Evolutionary conservation across 1,140 invertebrate species (phyloP).

Genomic region (Listronotus oregonensis): DNA sequence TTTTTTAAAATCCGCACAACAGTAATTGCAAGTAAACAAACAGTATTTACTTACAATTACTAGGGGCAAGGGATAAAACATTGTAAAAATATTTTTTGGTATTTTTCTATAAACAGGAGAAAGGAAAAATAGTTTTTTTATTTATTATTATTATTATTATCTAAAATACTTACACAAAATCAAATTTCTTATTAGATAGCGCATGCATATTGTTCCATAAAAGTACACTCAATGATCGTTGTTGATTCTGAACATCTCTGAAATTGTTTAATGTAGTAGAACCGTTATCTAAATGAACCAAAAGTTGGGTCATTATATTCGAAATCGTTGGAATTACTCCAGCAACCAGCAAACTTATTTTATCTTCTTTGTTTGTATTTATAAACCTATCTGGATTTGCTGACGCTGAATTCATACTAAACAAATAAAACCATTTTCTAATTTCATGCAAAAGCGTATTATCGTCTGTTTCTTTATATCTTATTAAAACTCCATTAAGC

Average conservation of each 20-base stretch:
- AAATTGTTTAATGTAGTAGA: constrained; percentile 42
- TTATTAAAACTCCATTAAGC: constrained; percentile 25
- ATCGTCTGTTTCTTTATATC: constrained; percentile 33
- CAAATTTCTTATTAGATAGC: constrained; percentile 42
- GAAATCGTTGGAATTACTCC: constrained; percentile 13
- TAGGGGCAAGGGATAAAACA: too few relatives aligned
- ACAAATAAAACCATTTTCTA: constrained; percentile 26
- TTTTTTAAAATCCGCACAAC: too few relatives aligned
- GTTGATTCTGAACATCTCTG: constrained; percentile 40
- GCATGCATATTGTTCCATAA: constrained; percentile 50
- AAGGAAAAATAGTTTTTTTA: too few relatives aligned
- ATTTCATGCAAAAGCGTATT: constrained; percentile 36
- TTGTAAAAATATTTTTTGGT: too few relatives aligned
- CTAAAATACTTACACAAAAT: constrained; percentile 44
- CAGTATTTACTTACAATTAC: too few relatives aligned
- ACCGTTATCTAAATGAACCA: constrained; percentile 29
- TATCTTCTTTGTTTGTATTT: constrained; percentile 12
- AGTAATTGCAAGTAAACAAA: too few relatives aligned
- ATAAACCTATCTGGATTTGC: constrained; percentile 30
- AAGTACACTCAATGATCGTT: constrained; percentile 38
- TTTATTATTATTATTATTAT: too few relatives aligned
- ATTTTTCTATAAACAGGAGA: too few relatives aligned
- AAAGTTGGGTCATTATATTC: constrained; percentile 18
- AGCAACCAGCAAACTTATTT: constrained; percentile 10
- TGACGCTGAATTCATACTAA: constrained; percentile 34